These are phyloP conservation scores for Sisor rabdophorus DNA, from an alignment of 2,113 vertebrate species.

Conservation along the genomic window DNA sequence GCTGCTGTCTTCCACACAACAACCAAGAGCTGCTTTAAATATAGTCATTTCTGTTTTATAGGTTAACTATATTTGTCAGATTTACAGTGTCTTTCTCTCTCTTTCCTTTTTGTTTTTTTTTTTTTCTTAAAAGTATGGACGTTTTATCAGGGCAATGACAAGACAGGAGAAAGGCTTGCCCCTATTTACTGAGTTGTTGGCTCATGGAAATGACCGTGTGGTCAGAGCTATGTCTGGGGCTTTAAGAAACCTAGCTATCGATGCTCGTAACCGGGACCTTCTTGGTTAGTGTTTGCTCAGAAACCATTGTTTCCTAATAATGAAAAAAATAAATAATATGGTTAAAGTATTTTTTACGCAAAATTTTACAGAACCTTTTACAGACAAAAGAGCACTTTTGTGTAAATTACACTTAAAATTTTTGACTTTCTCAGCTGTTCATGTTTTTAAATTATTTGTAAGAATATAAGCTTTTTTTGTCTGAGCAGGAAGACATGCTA, in stretches of 20 bases:
- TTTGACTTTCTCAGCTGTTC: too few species aligned
- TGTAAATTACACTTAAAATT: too few species aligned
- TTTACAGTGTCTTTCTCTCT: not conserved
- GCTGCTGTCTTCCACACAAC: not conserved
- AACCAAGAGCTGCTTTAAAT: not conserved
- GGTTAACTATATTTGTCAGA: not conserved
- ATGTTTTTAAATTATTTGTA: not conserved
- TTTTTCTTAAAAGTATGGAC: conserved; percentile 74
- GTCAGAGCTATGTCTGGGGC: conserved; percentile 90
- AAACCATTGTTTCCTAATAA: too few species aligned
- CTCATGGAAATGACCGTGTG: conserved; percentile 81
- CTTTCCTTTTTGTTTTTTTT: not conserved
- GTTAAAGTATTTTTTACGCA: not conserved
- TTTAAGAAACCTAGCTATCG: conserved; percentile 89
- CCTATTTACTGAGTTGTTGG: conserved; percentile 83
- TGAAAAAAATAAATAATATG: too few species aligned
- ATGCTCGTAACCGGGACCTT: conserved; percentile 84
- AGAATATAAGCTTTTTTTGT: not conserved
- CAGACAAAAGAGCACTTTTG: too few species aligned
- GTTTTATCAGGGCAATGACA: conserved; percentile 81
- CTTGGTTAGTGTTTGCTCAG: conserved; percentile 73
- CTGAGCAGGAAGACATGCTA: conserved; percentile 79
- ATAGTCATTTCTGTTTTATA: not conserved
- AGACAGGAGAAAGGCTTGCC: conserved; percentile 89
- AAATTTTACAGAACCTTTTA: not conserved